A percentile compares a stretch with the other conserved stretches of the same genome.
phyloP scores from a whole-genome alignment of 2,113 vertebrate species.

The Phodopus roborovskii region DNA sequence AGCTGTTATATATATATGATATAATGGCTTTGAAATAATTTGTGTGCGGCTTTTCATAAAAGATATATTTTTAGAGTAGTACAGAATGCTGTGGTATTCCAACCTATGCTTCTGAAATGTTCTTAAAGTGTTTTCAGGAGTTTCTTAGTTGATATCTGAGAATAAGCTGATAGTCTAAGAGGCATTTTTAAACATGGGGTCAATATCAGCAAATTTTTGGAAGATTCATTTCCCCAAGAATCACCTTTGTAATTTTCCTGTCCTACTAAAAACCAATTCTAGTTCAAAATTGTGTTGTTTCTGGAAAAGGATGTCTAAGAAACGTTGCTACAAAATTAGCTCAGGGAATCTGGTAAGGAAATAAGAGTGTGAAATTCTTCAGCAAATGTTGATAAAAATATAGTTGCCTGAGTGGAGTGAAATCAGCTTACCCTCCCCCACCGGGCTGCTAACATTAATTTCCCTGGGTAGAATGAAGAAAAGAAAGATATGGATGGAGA shows the following conservation, averaged over 20 bases:
- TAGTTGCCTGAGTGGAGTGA: background rate
- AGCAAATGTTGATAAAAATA: conserved; percentile 37
- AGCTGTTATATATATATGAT: too few relatives aligned
- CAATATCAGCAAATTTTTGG: conserved; percentile 50
- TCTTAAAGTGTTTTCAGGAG: background rate
- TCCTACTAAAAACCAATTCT: conserved; percentile 54
- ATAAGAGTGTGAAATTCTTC: conserved; percentile 50
- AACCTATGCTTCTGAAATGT: background rate
- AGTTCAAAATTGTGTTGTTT: conserved; percentile 52
- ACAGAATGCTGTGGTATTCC: background rate
- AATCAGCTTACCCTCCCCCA: conserved; percentile 3
- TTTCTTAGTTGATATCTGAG: conserved; percentile 5
- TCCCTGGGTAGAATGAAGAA: background rate
- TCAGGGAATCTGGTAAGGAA: conserved; percentile 31
- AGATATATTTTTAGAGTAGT: background rate
- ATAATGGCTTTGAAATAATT: background rate
- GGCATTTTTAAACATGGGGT: conserved; percentile 25
- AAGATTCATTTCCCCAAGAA: conserved; percentile 54
- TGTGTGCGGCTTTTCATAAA: background rate
- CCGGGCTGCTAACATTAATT: background rate
- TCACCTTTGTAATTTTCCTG: conserved; percentile 48
- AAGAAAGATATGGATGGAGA: background rate
- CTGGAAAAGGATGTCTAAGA: conserved; percentile 23
- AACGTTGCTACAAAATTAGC: conserved; percentile 26
- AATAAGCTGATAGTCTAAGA: background rate